phyloP scores from a whole-genome alignment of 2,888 invertebrate genomes.

The Lasioglossum vierecki region DNA sequence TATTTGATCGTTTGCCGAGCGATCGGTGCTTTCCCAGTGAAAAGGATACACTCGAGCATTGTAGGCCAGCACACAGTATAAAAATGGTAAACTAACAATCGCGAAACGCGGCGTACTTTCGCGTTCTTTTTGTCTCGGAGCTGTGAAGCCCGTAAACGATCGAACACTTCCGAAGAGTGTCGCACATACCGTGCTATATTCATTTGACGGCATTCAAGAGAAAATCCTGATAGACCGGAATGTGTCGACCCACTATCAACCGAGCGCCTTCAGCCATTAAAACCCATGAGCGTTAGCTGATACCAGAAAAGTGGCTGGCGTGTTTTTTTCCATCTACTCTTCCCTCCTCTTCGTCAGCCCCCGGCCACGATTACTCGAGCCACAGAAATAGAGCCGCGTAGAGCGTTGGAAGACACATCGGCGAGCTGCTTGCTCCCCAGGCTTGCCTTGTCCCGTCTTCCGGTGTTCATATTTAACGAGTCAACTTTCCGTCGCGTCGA shows the following conservation, averaged over 20 bases:
- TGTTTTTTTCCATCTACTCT: slow-evolving; percentile 2
- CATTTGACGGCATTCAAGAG: slow-evolving; percentile 8
- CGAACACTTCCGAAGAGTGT: background rate
- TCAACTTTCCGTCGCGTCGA: slow-evolving; percentile 60
- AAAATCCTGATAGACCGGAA: slow-evolving; percentile 9
- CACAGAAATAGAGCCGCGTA: slow-evolving; percentile 28
- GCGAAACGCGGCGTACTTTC: background rate
- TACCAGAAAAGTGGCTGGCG: slow-evolving; percentile 19
- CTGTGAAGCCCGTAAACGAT: background rate
- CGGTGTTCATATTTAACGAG: slow-evolving; percentile 58
- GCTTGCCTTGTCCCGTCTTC: slow-evolving; percentile 45
- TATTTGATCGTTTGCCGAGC: background rate
- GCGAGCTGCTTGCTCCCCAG: background rate
- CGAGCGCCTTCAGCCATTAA: background rate
- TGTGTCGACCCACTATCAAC: slow-evolving; percentile 36
- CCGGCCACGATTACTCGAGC: too few relatives aligned
- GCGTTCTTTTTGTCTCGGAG: background rate
- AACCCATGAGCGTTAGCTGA: slow-evolving; percentile 27
- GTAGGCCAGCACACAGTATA: background rate
- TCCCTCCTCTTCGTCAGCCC: background rate
- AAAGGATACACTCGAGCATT: background rate
- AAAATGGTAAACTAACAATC: slow-evolving; percentile 3
- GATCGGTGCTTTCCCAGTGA: background rate
- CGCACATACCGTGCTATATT: slow-evolving; percentile 3
- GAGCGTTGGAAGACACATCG: background rate